These are phyloP conservation scores for Morpho helenor DNA, from an alignment of 2,888 invertebrate species.

Conservation along the genomic window DNA sequence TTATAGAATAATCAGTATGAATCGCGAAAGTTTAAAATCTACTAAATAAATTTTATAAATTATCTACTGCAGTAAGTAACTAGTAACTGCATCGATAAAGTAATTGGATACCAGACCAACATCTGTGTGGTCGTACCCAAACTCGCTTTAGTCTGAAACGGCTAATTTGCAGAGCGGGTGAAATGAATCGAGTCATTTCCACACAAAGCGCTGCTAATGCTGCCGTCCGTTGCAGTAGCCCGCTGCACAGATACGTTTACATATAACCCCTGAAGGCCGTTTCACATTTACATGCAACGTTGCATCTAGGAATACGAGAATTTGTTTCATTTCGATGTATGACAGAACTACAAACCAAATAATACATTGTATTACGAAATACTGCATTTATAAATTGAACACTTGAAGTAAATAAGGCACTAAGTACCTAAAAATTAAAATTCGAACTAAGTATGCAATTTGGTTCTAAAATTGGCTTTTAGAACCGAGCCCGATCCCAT, in stretches of 20 bases:
- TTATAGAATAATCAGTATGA: too few relatives aligned
- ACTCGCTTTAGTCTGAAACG: slow-evolving; percentile 41
- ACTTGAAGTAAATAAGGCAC: too few relatives aligned
- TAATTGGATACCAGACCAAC: slow-evolving; percentile 24
- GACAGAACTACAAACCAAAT: too few relatives aligned
- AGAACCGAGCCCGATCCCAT: too few relatives aligned
- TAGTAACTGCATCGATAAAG: slow-evolving; percentile 1
- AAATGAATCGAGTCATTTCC: slow-evolving; percentile 68
- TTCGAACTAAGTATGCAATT: too few relatives aligned
- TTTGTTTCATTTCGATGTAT: neutral
- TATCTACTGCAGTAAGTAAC: too few relatives aligned
- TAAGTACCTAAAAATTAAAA: too few relatives aligned
- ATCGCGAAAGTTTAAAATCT: too few relatives aligned
- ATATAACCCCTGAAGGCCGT: slow-evolving; percentile 45
- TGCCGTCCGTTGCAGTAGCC: slow-evolving; percentile 56
- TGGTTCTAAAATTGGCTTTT: too few relatives aligned
- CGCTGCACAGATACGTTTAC: slow-evolving; percentile 66
- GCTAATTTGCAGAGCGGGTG: slow-evolving; percentile 65
- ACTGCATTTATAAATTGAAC: too few relatives aligned
- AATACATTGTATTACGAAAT: too few relatives aligned
- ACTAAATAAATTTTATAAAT: too few relatives aligned
- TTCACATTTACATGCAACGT: neutral
- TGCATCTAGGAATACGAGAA: neutral
- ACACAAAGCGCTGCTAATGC: slow-evolving; percentile 70
- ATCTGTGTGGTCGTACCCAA: slow-evolving; percentile 42